Evolutionary conservation across 2,797 vertebrate genomes (phyloP), one percentile per base, ranked within the genome.

Genomic region (Helostoma temminkii): DNA sequence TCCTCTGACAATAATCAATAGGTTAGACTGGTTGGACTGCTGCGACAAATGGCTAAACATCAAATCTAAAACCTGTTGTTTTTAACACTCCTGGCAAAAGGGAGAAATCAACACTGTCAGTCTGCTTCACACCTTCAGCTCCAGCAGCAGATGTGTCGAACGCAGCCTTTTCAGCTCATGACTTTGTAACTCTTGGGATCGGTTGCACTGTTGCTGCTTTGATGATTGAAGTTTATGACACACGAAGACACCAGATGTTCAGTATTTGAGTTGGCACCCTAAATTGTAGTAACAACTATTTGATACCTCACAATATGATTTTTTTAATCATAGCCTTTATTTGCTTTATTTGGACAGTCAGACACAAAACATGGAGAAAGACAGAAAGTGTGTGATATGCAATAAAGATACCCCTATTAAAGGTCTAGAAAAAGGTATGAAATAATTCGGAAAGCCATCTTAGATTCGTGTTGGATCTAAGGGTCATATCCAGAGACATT

Each of bases 231-330:
- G 25, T 28, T 71, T 54, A 43, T 66, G 63, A 76, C 58, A 74
- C 76, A 77, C 16, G 24, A 45, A 69, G 68, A 78, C 43, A 64
- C 53, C 86, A 86, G 83, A 86, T 84, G 84, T 82, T 82, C 22
- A 9, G 37, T 87, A 58, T 88, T 86, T 85, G 42, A 66, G 56
- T 83, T 87, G 84, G 85, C 75, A 48, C 73, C 67, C 11, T 16
- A 16, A 25, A 42, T 42, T 72, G 15, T 21, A 66, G 57, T 54
- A 76, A 69, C 66, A 66, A 63, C 42, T 18, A 1, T 58, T 39
- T 45, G 69, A 46, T 41, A 39, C 14, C 37, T 47, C 52, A 59
- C 53, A 47, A 19, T 14, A 42, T 48, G 6, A 6, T 5, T 39
- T 39, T 39, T 14, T 49, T 34, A n/a, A n/a, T n/a, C n/a, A n/a